Percentiles rank a stretch among this genome's conserved stretches.
phyloP scores from a whole-genome alignment of 2,888 invertebrate species.

The Gandaritis pyraliata region DNA sequence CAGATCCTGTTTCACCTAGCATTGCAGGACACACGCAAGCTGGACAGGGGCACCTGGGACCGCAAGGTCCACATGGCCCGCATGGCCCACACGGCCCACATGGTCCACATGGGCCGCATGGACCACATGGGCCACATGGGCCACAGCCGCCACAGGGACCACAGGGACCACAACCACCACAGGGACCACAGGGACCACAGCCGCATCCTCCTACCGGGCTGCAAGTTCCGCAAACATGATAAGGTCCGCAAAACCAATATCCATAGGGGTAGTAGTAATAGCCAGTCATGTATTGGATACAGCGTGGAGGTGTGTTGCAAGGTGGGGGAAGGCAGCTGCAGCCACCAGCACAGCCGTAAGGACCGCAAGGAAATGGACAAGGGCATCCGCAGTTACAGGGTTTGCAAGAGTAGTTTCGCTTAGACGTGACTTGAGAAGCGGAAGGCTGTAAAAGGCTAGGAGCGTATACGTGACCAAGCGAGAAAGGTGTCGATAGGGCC shows the following conservation, averaged over 20 bases:
- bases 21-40: slow-evolving; percentile 36
- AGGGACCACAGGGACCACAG: slow-evolving; percentile 43
- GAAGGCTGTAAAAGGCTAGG: slow-evolving; percentile 28
- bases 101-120: slow-evolving; percentile 23
- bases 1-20: slow-evolving; percentile 14
- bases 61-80: slow-evolving; percentile 20
- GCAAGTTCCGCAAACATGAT: slow-evolving; percentile 64
- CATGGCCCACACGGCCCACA: slow-evolving; percentile 23
- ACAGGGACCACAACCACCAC: slow-evolving; percentile 17
- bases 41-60: slow-evolving; percentile 40
- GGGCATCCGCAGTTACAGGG: slow-evolving; percentile 43
- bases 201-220: slow-evolving; percentile 47
- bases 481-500: slow-evolving; percentile 13
- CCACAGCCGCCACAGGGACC: slow-evolving; percentile 15
- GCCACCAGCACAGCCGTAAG: slow-evolving; percentile 45
- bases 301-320: slow-evolving; percentile 63
- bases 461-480: slow-evolving; percentile 14
- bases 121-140: slow-evolving; percentile 21
- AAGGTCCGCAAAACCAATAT: slow-evolving; percentile 73
- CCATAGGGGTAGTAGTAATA: slow-evolving; percentile 76
- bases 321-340: slow-evolving; percentile 66
- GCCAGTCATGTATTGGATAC: slow-evolving; percentile 71
- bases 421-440: slow-evolving; percentile 22
- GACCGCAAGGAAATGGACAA: slow-evolving; percentile 54
- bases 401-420: slow-evolving; percentile 47